Evolutionary conservation across 2,113 vertebrate genomes (phyloP), one percentile per base, ranked within the genome.

Genomic region (Astur gentilis): DNA sequence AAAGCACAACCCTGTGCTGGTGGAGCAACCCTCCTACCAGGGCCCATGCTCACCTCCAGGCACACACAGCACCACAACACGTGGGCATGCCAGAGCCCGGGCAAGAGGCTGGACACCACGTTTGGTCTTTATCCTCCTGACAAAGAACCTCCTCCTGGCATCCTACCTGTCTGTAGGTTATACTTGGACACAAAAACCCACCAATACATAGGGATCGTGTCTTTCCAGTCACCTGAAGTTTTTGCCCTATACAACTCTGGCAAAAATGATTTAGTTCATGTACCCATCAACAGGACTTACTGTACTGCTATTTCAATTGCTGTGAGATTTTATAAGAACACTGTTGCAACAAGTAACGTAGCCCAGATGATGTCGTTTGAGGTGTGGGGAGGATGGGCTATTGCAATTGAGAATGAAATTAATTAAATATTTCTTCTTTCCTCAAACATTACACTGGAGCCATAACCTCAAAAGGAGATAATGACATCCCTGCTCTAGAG

Each of bases 11-110:
- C 22, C 44, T 9, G 20, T 19, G 36, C 52, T 52, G 11, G 17
- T 15, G 44, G 32, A 29, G 32, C 11, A 42, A 14, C 13, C 11
- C 26, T 65, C 16, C 50, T 6, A 4, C 12, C 42, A 57, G 44
- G 42, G 10, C 14, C 36, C 9, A 4, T 12, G 26, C 16, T 47
- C 27, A 21, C 17, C 17, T 38, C 32, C 69, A 19, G 15, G 7
- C 52, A 26, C 45, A 27, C 38, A 7, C 7, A 16, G 31, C 69
- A 52, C 27, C 5, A 1, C 36, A 42, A 11, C 21, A 18, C 5
- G 0, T 13, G 15, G 11, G 34, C 52, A 66, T 18, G 13, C 4
- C 25, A 50, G 61, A 32, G 16, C 32, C 27, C 3, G 0, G 21
- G 16, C 10, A 23, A 52, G 44, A 45, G 22, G 17, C 6, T 42